Conservation (phyloP, 2,888 invertebrate species). For the Pyrocoelia pectoralis region DNA sequence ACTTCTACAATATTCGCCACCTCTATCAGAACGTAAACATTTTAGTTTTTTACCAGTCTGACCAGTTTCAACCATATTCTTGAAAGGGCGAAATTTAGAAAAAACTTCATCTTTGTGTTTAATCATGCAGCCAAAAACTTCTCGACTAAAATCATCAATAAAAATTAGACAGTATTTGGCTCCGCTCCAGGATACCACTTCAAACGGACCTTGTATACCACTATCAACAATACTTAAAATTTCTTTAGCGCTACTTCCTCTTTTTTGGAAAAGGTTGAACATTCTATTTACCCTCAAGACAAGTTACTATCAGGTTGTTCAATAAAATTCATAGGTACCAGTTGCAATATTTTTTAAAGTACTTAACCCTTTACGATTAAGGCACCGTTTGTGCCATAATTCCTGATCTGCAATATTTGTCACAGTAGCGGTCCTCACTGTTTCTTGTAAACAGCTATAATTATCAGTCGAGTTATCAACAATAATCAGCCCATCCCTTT, state of each 20-base stretch:
- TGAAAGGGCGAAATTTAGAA: neutral
- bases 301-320: too few species aligned
- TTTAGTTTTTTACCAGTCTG: conserved; percentile 10
- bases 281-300: too few species aligned
- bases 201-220: neutral
- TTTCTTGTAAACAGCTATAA: too few species aligned
- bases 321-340: too few species aligned
- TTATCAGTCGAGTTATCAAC: too few species aligned
- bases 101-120: conserved; percentile 1
- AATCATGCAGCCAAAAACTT: neutral
- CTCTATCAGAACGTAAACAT: conserved; percentile 1
- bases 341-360: too few species aligned
- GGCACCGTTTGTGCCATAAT: too few species aligned
- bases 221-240: conserved; percentile 1
- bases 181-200: neutral
- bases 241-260: conserved; percentile 2
- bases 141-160: neutral
- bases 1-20: neutral
- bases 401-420: too few species aligned
- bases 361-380: too few species aligned
- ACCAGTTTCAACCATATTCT: neutral
- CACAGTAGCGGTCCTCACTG: too few species aligned
- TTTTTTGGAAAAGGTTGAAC: too few species aligned
- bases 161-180: conserved; percentile 2
- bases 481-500: too few species aligned